These are phyloP conservation scores for Fistularia commersonii DNA, from an alignment of 2,797 vertebrate genomes.

Conservation along the genomic window DNA sequence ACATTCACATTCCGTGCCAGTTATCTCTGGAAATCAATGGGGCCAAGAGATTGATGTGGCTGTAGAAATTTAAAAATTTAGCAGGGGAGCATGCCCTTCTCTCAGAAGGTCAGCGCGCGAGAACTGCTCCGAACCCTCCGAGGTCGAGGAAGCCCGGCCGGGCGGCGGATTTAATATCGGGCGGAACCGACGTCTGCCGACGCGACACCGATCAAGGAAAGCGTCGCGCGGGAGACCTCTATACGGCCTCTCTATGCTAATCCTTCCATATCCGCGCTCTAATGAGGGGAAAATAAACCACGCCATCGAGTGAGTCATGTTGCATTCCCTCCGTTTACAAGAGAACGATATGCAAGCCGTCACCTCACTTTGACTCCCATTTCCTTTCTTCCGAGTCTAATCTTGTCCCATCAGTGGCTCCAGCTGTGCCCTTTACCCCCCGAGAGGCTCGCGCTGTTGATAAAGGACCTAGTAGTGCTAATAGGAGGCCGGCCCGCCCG, in stretches of 20 bases:
- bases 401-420: constrained; percentile 68
- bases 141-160: constrained; percentile 11
- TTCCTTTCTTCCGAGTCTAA: constrained; percentile 66
- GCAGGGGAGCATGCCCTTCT: constrained; percentile 51
- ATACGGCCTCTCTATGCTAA: not conserved
- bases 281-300: constrained; percentile 16
- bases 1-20: constrained; percentile 77
- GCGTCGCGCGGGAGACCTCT: no score
- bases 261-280: not conserved
- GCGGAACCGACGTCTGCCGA: not conserved
- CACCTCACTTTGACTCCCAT: constrained; percentile 65
- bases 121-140: constrained; percentile 13
- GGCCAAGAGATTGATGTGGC: constrained; percentile 72
- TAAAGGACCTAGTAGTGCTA: constrained; percentile 55
- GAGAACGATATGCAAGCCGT: constrained; percentile 65
- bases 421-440: constrained; percentile 69
- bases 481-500: constrained; percentile 50
- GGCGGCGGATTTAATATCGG: no score
- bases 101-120: constrained; percentile 53
- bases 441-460: constrained; percentile 55
- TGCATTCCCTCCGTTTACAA: constrained; percentile 54
- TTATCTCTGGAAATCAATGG: constrained; percentile 76
- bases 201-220: not conserved
- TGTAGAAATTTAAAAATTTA: constrained; percentile 72
- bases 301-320: constrained; percentile 46